A percentile compares a stretch with the other conserved stretches of the same genome.
These are phyloP conservation scores for Erpornis zantholeuca DNA, from an alignment of 2,113 vertebrate species.

Conservation along the genomic window DNA sequence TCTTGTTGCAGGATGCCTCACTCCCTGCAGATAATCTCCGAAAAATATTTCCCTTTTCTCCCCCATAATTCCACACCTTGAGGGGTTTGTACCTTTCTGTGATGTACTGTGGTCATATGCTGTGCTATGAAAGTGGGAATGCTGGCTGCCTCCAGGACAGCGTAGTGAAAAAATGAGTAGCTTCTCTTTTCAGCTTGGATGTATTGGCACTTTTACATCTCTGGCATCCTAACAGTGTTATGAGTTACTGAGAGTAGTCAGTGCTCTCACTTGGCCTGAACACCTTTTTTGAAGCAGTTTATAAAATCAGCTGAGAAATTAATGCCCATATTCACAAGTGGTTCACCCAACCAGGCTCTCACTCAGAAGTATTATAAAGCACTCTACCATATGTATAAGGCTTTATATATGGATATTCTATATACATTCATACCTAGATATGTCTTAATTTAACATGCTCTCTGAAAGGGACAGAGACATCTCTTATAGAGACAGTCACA, in stretches of 20 bases:
- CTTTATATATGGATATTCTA: not conserved
- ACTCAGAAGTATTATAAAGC: not conserved
- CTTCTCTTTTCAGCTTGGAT: not conserved
- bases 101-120: fast-evolving
- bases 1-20: not conserved
- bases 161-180: not conserved
- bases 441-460: not conserved
- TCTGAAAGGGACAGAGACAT: not conserved
- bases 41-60: not conserved
- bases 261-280: not conserved
- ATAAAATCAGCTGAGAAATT: not conserved
- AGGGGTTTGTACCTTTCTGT: not conserved
- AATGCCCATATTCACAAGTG: not conserved
- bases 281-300: slow-evolving; percentile 9
- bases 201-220: not conserved
- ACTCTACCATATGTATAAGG: not conserved
- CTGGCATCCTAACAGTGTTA: not conserved
- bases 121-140: not conserved
- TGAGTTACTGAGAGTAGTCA: not conserved
- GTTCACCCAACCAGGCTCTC: not conserved
- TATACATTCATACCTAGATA: not conserved
- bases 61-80: not conserved
- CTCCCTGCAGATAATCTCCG: not conserved
- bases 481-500: not conserved
- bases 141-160: not conserved